phyloP scores from a whole-genome alignment of 2,113 vertebrate species.

The Toxotes chatareus region DNA sequence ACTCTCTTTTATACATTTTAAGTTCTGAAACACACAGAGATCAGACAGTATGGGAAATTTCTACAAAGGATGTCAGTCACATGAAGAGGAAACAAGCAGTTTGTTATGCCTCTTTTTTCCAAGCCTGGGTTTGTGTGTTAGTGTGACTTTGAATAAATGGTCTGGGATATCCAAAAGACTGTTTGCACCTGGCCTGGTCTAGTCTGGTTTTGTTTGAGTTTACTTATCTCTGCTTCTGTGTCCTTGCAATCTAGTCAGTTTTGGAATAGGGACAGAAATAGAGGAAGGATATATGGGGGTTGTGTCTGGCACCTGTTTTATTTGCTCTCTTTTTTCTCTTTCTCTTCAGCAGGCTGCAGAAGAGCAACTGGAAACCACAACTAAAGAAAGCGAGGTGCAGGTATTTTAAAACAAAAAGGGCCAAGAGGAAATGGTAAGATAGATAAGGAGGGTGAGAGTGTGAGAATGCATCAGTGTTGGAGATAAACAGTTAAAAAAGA shows the following conservation, averaged over 20 bases:
- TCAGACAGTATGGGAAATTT: conserved; percentile 7
- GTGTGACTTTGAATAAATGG: conserved; percentile 6
- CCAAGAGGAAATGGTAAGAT: conserved; percentile 31
- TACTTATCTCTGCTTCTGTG: conserved; percentile 5
- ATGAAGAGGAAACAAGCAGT: conserved; percentile 2
- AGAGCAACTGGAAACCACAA: conserved; percentile 42
- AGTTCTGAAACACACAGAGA: background rate
- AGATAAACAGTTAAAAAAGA: conserved; percentile 11
- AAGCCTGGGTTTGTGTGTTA: background rate
- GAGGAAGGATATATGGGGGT: conserved; percentile 39
- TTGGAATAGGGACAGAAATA: conserved; percentile 10
- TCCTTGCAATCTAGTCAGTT: conserved; percentile 31
- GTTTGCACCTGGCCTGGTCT: background rate
- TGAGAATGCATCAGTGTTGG: conserved; percentile 16
- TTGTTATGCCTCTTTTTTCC: background rate
- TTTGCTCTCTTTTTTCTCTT: conserved; percentile 23
- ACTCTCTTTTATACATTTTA: conserved; percentile 1
- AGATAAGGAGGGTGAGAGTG: conserved; percentile 39
- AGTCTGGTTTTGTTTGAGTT: conserved; percentile 24
- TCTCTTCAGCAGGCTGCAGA: conserved; percentile 14
- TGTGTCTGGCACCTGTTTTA: conserved; percentile 54
- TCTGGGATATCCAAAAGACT: background rate
- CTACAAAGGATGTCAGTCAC: conserved; percentile 23
- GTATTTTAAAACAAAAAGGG: background rate
- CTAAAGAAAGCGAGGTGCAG: conserved; percentile 24